A percentile compares a stretch with the other conserved stretches of the same genome.
Evolutionary conservation across 1,140 invertebrate genomes (phyloP).

Genomic region (Lepidurus couesii): DNA sequence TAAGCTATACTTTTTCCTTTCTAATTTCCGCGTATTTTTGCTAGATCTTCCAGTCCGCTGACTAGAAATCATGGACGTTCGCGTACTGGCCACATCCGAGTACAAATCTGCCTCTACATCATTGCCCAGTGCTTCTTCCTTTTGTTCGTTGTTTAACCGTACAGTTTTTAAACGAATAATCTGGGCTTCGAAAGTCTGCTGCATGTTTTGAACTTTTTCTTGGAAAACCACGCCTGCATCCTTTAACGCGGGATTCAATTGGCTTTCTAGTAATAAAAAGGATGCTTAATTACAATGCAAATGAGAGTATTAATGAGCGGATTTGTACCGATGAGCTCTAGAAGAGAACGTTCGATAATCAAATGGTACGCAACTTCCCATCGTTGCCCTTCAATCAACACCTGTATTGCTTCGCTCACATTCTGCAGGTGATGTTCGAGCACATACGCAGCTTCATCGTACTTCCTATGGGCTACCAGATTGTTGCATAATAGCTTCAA

Average conservation of each 20-base stretch:
- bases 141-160: conserved; percentile 49
- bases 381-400: conserved; percentile 55
- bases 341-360: conserved; percentile 50
- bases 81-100: conserved; percentile 34
- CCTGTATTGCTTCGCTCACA: conserved; percentile 53
- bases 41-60: conserved; percentile 57
- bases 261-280: conserved; percentile 43
- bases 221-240: conserved; percentile 49
- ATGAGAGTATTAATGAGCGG: background rate
- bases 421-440: conserved; percentile 54
- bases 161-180: conserved; percentile 56
- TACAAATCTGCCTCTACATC: conserved; percentile 29
- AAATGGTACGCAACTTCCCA: conserved; percentile 59
- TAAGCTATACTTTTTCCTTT: conserved; percentile 74
- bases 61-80: conserved; percentile 27
- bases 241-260: conserved; percentile 52
- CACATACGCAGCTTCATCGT: conserved; percentile 56
- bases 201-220: conserved; percentile 48
- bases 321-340: conserved; percentile 53
- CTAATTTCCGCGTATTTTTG: conserved; percentile 74
- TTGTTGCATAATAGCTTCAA: background rate
- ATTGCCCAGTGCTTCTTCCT: conserved; percentile 40
- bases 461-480: conserved; percentile 42
- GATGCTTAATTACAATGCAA: background rate
- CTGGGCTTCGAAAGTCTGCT: conserved; percentile 54